Base-by-base conservation (phyloP, 2,113 vertebrate genomes). In the Microtus ochrogaster region DNA sequence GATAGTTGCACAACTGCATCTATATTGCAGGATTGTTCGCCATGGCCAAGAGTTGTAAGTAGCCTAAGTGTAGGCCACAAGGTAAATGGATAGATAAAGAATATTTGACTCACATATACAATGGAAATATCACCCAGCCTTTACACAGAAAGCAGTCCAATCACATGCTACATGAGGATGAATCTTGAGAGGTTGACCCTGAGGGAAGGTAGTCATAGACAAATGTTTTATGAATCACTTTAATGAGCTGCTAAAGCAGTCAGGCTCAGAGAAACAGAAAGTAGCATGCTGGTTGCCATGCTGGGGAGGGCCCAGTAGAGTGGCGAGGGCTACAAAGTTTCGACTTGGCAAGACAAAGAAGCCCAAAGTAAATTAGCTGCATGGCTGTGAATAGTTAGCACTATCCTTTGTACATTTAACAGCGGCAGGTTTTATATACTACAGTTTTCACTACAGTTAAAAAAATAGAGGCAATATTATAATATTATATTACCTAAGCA, bases 311-410 rank as follows among this genome's bases (percentile, higher is more conserved):
- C 49, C 22, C 13, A 21, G 47, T 0, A 11, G 16, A 41, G 16
- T 49, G 33, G 16, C 28, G 83, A 1, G 63, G 52, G 74, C 66
- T 41, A 47, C 39, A 41, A 81, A 49, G 58, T 89, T 94, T 92
- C 88, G 24, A 58, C 94, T 87, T 89, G 85, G 61, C 84, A 93
- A 94, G 78, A 85, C 24, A 49, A 70, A 85, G 92, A 76, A 61
- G 82, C 74, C 61, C 26, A 70, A 26, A 78, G 58, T 21, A 58
- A 77, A 30, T 49, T 33, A 65, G 28, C 68, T 84, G 73, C 30
- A 8, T 65, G 78, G 24, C 11, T 39, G 73, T 58, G 68, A 52
- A 9, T 24, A 70, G 66, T 76, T 44, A 76, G 78, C 49, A 84
- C 28, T 36, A 36, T 47, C 19, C 39, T 44, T 19, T 70, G 63